Conservation (phyloP, 2,797 vertebrate genomes). For the Sphenopsis melanotis region DNA sequence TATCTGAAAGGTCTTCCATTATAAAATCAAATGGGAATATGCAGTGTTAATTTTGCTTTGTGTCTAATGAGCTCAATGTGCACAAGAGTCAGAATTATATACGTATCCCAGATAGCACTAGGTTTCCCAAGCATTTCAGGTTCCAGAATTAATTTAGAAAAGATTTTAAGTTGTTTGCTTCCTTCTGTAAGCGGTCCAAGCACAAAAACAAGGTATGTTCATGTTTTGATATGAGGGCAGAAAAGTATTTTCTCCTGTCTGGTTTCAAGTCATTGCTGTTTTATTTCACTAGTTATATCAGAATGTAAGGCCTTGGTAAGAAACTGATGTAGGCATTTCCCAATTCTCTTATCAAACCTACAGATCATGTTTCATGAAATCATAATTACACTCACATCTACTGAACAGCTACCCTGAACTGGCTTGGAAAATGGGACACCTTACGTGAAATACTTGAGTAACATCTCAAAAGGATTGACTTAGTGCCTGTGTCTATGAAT, state of each 20-base stretch:
- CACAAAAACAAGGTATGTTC: not conserved
- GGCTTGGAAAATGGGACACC: not conserved
- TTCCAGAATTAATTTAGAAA: not conserved
- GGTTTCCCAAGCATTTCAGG: not conserved
- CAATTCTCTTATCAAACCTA: not conserved
- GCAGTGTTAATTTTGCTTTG: not conserved
- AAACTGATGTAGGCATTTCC: not conserved
- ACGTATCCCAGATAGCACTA: not conserved
- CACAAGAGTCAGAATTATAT: not conserved
- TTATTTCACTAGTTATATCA: not conserved
- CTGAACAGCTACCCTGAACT: not conserved
- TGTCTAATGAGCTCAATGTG: not conserved
- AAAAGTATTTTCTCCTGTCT: not conserved
- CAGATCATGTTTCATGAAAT: not conserved
- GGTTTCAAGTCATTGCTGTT: not conserved
- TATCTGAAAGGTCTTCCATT: not conserved
- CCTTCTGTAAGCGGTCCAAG: not conserved
- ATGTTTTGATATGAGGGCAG: not conserved
- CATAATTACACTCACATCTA: not conserved
- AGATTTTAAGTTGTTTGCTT: not conserved
- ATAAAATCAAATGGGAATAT: not conserved
- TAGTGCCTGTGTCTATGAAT: not conserved
- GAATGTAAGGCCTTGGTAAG: not conserved
- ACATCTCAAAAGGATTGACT: not conserved
- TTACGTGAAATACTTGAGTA: not conserved